Conservation (phyloP, 1,140 invertebrate genomes). For the Drepana arcuata region DNA sequence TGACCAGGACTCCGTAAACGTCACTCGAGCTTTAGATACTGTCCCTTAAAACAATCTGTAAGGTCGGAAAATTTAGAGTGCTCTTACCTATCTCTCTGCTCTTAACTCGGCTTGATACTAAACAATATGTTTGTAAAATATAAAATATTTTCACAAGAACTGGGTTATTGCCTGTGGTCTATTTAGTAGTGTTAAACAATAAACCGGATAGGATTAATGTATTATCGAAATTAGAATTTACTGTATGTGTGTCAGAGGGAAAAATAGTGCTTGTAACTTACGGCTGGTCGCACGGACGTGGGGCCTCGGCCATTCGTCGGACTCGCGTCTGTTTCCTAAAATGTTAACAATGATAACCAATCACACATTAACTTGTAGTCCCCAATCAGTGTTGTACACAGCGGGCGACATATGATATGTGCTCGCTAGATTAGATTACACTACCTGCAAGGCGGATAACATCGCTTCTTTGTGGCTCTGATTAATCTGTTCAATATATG, state of each 20-base stretch:
- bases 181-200: background rate
- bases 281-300: conserved; percentile 40
- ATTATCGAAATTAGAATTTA: background rate
- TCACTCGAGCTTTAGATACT: no score
- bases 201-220: background rate
- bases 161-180: background rate
- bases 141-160: background rate
- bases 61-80: background rate
- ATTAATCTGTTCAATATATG: background rate
- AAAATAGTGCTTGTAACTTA: conserved; percentile 27
- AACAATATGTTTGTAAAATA: no score
- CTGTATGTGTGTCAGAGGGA: background rate
- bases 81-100: background rate
- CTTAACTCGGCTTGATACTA: background rate
- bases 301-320: conserved; percentile 39
- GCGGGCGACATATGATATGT: background rate
- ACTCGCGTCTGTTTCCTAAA: conserved; percentile 27
- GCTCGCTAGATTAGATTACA: background rate
- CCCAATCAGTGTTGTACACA: background rate
- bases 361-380: background rate
- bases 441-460: background rate
- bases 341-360: conserved; percentile 1
- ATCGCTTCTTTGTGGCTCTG: background rate
- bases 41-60: no score
- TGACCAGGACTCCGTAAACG: no score